A percentile compares a stretch with the other conserved stretches of the same genome.
Conservation (phyloP, 37 sponge, comb jelly and placozoan genomes). For the Diacarnus erythraeanus region DNA sequence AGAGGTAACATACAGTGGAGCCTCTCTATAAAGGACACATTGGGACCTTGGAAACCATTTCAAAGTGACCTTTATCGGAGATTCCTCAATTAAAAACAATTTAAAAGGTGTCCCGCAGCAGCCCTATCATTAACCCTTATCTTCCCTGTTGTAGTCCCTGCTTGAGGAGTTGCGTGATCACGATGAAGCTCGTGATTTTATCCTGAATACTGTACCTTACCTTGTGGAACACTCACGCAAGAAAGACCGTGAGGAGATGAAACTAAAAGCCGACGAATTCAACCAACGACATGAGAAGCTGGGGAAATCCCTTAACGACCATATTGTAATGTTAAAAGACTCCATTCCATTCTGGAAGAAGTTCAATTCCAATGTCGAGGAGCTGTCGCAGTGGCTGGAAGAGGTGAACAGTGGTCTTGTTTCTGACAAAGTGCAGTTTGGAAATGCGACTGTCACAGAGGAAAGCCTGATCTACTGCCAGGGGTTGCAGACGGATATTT, state of each 20-base stretch:
- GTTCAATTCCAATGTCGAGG: slow-evolving; percentile 13
- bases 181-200: slow-evolving; percentile 11
- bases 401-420: slow-evolving; percentile 20
- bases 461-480: slow-evolving; percentile 29
- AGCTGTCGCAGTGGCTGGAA: slow-evolving; percentile 30
- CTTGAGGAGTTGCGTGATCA: slow-evolving; percentile 27
- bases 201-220: slow-evolving; percentile 37
- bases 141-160: slow-evolving; percentile 8
- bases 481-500: slow-evolving; percentile 17
- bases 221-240: slow-evolving; percentile 50
- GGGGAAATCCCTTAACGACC: neutral
- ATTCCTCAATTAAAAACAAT: too few relatives aligned
- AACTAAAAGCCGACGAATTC: slow-evolving; percentile 25
- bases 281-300: slow-evolving; percentile 7
- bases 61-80: too few relatives aligned
- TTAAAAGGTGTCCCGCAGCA: too few relatives aligned
- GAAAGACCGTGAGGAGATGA: slow-evolving; percentile 10
- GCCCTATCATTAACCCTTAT: slow-evolving; percentile 4
- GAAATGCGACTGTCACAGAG: slow-evolving; percentile 36
- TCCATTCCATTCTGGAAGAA: slow-evolving; percentile 72
- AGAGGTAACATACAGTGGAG: too few relatives aligned
- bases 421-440: slow-evolving; percentile 29
- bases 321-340: slow-evolving; percentile 24
- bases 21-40: too few relatives aligned
- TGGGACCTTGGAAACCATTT: too few relatives aligned